Percentiles rank a stretch among this genome's conserved stretches.
phyloP scores from a whole-genome alignment of 2,888 invertebrate genomes.

The Caenorhabditis japonica region DNA sequence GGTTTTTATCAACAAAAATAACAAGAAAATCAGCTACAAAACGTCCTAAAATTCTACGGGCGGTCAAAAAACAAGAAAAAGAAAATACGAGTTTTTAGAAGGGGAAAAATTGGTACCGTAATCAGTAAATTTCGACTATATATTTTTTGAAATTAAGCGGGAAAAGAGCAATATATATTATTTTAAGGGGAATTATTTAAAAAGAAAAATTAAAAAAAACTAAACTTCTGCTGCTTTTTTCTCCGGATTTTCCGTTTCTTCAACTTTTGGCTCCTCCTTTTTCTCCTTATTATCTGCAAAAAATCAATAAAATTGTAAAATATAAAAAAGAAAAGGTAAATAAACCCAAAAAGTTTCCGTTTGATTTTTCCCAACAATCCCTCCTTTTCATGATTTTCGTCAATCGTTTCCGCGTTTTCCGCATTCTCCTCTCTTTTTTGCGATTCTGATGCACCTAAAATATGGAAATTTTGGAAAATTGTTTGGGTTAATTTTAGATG shows the following conservation, averaged over 20 bases:
- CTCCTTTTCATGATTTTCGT: conserved; percentile 40
- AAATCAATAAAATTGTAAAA: not conserved
- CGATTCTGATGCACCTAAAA: conserved; percentile 46
- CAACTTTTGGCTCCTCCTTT: conserved; percentile 17
- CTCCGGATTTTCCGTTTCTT: conserved; percentile 27
- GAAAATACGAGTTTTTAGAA: not conserved
- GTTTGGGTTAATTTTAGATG: conserved; percentile 3
- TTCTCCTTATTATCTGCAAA: conserved; percentile 20
- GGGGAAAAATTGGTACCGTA: conserved; percentile 11
- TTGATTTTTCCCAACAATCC: conserved; percentile 61
- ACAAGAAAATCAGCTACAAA: conserved; percentile 8
- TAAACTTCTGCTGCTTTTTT: conserved; percentile 41
- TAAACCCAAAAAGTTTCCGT: conserved; percentile 55
- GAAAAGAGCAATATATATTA: not conserved
- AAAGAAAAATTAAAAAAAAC: conserved; percentile 6
- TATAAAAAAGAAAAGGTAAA: not conserved
- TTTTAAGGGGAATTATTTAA: too few relatives aligned
- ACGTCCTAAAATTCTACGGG: conserved; percentile 8
- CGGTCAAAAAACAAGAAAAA: conserved; percentile 14
- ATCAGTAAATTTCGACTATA: conserved; percentile 19
- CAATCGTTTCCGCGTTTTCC: conserved; percentile 49
- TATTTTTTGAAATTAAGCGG: not conserved
- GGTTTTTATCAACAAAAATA: not conserved
- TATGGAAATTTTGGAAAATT: conserved; percentile 8
- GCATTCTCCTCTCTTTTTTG: conserved; percentile 25